A percentile compares a stretch with the other conserved stretches of the same genome.
Evolutionary conservation across 2,797 vertebrate genomes (phyloP).

Genomic region (Morus bassanus): DNA sequence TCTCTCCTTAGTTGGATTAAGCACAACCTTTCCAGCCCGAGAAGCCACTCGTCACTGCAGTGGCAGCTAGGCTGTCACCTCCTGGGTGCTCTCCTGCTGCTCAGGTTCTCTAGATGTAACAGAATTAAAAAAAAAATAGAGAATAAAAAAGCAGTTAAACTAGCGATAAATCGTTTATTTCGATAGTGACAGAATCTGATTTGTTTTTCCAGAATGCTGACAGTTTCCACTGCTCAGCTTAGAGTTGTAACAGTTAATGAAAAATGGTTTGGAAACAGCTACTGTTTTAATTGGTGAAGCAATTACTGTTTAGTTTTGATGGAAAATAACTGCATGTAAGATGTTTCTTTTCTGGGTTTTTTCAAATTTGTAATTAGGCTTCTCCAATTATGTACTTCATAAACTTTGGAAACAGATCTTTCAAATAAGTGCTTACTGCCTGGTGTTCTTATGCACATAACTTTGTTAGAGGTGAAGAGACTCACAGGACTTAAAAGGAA

Average conservation of each 20-base stretch:
- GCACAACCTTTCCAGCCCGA: not conserved
- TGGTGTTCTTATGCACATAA: not conserved
- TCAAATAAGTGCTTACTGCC: not conserved
- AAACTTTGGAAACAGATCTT: conserved; percentile 40
- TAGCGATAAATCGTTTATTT: not conserved
- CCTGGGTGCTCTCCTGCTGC: not conserved
- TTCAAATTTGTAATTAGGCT: conserved; percentile 42
- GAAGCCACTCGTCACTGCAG: fast-evolving
- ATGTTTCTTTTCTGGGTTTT: not conserved
- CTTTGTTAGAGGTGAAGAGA: not conserved
- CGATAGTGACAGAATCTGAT: not conserved
- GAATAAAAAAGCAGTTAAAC: not conserved
- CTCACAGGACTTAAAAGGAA: conserved; percentile 19
- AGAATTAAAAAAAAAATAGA: not conserved
- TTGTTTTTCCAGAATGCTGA: not conserved
- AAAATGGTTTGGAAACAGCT: conserved; percentile 5
- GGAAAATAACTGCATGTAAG: conserved; percentile 1
- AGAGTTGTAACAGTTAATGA: not conserved
- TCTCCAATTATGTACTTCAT: conserved; percentile 21
- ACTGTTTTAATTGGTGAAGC: conserved; percentile 14
- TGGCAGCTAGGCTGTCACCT: not conserved
- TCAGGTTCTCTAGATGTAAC: not conserved
- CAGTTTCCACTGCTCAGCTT: not conserved
- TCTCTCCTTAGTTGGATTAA: not conserved
- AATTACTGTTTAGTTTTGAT: conserved; percentile 34